Percentiles rank a stretch among this genome's conserved stretches.
Evolutionary conservation across 2,113 vertebrate species (phyloP).

Genomic region (Capreolus pygargus): DNA sequence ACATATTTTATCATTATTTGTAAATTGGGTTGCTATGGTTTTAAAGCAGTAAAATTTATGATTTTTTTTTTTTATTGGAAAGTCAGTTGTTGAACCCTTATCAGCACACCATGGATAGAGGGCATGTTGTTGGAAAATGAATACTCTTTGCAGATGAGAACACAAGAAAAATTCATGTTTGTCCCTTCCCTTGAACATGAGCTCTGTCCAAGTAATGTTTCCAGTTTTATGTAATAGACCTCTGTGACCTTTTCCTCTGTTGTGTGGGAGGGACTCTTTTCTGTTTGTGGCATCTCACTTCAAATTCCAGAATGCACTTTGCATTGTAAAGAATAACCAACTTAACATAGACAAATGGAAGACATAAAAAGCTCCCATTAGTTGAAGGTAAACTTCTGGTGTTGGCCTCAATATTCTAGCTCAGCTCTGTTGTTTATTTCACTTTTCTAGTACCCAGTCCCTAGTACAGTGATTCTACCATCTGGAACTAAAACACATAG

Average conservation of each 20-base stretch:
- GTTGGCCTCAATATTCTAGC: neutral
- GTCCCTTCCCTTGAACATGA: neutral
- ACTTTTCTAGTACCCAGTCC: neutral
- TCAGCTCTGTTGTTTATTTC: neutral
- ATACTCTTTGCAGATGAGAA: neutral
- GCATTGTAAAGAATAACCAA: neutral
- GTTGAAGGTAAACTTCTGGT: neutral
- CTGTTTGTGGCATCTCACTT: neutral
- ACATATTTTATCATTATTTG: neutral
- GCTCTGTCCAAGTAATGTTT: neutral
- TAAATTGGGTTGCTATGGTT: neutral
- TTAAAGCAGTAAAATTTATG: neutral
- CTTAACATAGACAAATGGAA: neutral
- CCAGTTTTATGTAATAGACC: neutral
- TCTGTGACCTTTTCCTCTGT: neutral
- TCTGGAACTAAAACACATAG: neutral
- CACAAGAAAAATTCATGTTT: neutral
- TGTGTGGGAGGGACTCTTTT: neutral
- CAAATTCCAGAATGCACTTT: neutral
- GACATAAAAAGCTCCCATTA: neutral
- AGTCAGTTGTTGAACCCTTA: neutral
- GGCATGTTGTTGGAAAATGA: neutral
- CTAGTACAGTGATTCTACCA: neutral
- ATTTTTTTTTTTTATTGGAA: neutral
- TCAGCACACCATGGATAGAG: neutral